phyloP scores from a whole-genome alignment of 1,140 invertebrate species.

The Drosophila eugracilis region DNA sequence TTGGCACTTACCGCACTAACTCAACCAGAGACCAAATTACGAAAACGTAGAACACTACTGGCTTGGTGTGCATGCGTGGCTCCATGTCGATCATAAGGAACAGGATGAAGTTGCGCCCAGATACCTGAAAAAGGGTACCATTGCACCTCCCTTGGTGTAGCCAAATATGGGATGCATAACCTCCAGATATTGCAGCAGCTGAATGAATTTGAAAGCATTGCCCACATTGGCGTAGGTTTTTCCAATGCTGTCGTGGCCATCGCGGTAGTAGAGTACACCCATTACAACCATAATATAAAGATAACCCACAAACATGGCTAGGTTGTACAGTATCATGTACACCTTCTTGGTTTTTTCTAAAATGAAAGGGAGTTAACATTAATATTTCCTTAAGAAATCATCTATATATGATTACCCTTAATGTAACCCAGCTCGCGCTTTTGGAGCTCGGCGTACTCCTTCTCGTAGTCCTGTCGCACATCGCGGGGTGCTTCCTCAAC shows the following conservation, averaged over 20 bases:
- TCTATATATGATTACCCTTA: conserved; percentile 88
- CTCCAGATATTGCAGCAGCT: conserved; percentile 94
- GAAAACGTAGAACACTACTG: conserved; percentile 94
- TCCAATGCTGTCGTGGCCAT: conserved; percentile 90
- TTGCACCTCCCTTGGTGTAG: conserved; percentile 91
- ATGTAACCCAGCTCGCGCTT: conserved; percentile 92
- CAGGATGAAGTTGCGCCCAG: conserved; percentile 91
- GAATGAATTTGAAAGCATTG: conserved; percentile 92
- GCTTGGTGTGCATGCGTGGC: conserved; percentile 93
- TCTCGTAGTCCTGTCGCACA: conserved; percentile 90
- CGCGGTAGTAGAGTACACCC: conserved; percentile 89
- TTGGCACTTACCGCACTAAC: conserved; percentile 89
- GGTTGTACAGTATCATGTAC: conserved; percentile 95
- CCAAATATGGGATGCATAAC: conserved; percentile 95
- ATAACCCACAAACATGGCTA: conserved; percentile 96
- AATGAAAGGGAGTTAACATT: background rate
- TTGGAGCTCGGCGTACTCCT: conserved; percentile 90
- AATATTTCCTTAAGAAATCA: background rate
- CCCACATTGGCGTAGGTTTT: conserved; percentile 92
- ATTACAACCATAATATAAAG: conserved; percentile 92
- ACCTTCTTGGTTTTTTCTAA: conserved; percentile 92
- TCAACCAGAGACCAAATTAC: conserved; percentile 93
- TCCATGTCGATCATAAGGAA: conserved; percentile 94
- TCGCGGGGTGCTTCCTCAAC: conserved; percentile 88
- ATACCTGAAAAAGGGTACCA: conserved; percentile 90